A percentile compares a stretch with the other conserved stretches of the same genome.
phyloP scores from a whole-genome alignment of 2,113 vertebrate species.

The Microcebus jonahi region DNA sequence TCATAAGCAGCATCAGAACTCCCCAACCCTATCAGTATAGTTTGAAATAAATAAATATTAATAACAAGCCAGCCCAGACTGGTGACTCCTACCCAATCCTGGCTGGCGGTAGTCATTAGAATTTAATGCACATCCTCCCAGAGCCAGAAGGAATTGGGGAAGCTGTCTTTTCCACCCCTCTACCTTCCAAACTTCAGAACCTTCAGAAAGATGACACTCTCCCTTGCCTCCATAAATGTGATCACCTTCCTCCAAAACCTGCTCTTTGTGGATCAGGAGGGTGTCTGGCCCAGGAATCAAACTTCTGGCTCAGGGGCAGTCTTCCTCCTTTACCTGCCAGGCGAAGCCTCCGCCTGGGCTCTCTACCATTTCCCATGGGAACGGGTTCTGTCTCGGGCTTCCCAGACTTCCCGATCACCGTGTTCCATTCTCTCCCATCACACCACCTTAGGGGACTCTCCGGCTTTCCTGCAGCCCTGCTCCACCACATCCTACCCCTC shows the following conservation, averaged over 20 bases:
- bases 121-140: not conserved
- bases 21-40: not conserved
- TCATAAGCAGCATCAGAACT: not conserved
- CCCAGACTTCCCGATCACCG: not conserved
- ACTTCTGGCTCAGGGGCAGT: not conserved
- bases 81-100: not conserved
- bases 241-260: not conserved
- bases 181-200: not conserved
- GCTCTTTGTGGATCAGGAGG: not conserved
- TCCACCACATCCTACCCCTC: not conserved
- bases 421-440: not conserved
- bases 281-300: not conserved
- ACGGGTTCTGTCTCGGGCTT: not conserved
- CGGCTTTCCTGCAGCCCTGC: not conserved
- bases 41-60: not conserved
- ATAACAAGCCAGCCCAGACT: not conserved
- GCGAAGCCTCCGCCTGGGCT: not conserved
- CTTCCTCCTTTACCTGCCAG: not conserved
- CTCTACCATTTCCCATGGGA: not conserved
- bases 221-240: not conserved
- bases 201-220: not conserved
- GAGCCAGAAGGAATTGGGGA: not conserved
- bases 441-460: not conserved
- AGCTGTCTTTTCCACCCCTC: not conserved
- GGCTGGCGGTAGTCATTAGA: not conserved